Conservation (phyloP, 2,888 invertebrate species). For the Lumbricus terrestris region DNA sequence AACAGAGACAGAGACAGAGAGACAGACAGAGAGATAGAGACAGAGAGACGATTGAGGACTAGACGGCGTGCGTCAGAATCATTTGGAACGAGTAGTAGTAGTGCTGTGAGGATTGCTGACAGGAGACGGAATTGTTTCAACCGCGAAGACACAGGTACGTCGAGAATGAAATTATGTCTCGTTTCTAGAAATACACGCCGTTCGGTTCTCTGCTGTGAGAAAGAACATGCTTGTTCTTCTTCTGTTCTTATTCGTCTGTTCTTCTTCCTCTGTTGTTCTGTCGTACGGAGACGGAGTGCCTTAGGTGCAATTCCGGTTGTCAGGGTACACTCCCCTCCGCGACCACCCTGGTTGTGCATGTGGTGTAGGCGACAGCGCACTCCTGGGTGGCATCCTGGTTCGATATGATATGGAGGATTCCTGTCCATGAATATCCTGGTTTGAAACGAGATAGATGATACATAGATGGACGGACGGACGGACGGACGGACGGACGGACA, state of each 20-base stretch:
- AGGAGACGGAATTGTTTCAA: not conserved
- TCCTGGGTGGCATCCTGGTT: too few species aligned
- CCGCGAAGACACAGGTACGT: not conserved
- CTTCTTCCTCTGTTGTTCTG: not conserved
- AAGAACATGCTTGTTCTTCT: not conserved
- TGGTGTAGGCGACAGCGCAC: too few species aligned
- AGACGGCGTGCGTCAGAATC: not conserved
- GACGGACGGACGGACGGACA: too few species aligned
- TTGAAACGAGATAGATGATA: too few species aligned
- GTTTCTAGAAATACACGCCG: not conserved
- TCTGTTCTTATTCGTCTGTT: too few species aligned
- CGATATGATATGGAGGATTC: too few species aligned
- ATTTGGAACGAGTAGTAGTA: too few species aligned
- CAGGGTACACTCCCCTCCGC: not conserved
- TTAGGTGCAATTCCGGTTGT: not conserved
- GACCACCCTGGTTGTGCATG: too few species aligned
- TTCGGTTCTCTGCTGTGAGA: not conserved
- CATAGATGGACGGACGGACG: too few species aligned
- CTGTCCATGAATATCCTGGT: too few species aligned
- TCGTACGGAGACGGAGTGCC: not conserved
- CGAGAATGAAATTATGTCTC: too few species aligned
- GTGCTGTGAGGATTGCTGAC: conserved; percentile 3
- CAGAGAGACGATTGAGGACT: not conserved
- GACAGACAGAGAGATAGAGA: too few species aligned
- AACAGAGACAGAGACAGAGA: not conserved